Evolutionary conservation across 2,888 invertebrate species (phyloP).

Genomic region (Caenorhabditis wallacei): DNA sequence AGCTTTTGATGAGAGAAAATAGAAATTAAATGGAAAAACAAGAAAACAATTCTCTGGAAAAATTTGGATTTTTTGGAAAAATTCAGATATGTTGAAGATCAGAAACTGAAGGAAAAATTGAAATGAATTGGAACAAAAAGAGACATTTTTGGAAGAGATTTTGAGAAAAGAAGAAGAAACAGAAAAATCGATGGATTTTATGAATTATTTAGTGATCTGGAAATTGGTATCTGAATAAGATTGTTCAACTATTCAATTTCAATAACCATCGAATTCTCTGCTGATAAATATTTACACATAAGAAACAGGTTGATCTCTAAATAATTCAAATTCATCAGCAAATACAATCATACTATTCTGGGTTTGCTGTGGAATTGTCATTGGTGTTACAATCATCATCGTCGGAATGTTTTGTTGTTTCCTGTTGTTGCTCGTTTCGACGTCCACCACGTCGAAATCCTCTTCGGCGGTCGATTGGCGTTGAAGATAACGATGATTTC

Average conservation of each 20-base stretch:
- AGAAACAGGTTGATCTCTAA: conserved; percentile 65
- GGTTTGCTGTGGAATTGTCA: conserved; percentile 26
- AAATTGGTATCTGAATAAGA: too few relatives aligned
- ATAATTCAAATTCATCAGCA: conserved; percentile 64
- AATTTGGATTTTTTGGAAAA: conserved; percentile 12
- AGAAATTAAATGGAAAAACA: not conserved
- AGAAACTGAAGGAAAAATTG: conserved; percentile 9
- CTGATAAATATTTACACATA: conserved; percentile 53
- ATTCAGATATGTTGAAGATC: conserved; percentile 46
- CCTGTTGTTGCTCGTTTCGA: conserved; percentile 27
- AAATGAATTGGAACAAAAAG: not conserved
- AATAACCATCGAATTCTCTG: not conserved
- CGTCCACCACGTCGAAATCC: conserved; percentile 52
- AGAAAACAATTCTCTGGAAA: conserved; percentile 2
- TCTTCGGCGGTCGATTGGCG: conserved; percentile 63
- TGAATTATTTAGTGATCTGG: not conserved
- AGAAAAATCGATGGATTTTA: not conserved
- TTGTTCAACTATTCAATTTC: not conserved
- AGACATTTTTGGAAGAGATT: conserved; percentile 1
- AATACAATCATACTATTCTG: conserved; percentile 64
- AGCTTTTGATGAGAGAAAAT: conserved; percentile 23
- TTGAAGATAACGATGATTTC: conserved; percentile 56
- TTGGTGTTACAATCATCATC: conserved; percentile 36
- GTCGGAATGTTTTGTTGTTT: conserved; percentile 1
- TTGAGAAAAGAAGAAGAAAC: not conserved